Evolutionary conservation across 2,113 vertebrate genomes (phyloP).

Genomic region (Bettongia penicillata): DNA sequence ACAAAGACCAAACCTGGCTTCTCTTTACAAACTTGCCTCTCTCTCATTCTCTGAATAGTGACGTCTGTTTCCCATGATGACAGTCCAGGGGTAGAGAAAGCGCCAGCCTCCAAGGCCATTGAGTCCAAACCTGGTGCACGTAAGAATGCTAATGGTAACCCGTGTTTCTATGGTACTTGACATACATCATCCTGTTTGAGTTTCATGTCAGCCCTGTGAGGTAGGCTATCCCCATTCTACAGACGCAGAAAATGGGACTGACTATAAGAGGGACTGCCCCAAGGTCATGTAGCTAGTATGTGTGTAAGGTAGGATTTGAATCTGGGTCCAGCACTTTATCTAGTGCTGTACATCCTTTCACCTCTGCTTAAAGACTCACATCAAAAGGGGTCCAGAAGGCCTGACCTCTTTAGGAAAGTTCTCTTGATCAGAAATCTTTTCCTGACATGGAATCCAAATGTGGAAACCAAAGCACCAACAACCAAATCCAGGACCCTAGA

Average conservation of each 20-base stretch:
- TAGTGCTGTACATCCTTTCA: too few relatives aligned
- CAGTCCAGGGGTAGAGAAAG: too few relatives aligned
- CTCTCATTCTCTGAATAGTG: too few relatives aligned
- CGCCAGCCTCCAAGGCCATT: too few relatives aligned
- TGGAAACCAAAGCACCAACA: not conserved
- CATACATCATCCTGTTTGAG: not conserved
- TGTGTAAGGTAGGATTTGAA: not conserved
- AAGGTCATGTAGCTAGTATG: not conserved
- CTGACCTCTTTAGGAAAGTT: too few relatives aligned
- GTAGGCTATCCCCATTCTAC: not conserved
- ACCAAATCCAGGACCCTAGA: too few relatives aligned
- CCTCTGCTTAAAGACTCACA: too few relatives aligned
- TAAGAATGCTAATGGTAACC: not conserved
- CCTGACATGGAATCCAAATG: not conserved
- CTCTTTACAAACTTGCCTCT: not conserved
- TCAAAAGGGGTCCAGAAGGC: too few relatives aligned
- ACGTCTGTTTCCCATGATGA: too few relatives aligned
- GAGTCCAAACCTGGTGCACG: too few relatives aligned
- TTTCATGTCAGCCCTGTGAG: not conserved
- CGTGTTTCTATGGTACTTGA: not conserved
- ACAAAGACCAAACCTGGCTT: too few relatives aligned
- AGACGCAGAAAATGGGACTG: not conserved
- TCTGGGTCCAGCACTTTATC: not conserved
- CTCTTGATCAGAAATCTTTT: not conserved
- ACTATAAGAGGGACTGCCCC: not conserved